These are phyloP conservation scores for Scrobipalpa costella DNA, from an alignment of 2,888 invertebrate species.

Conservation along the genomic window DNA sequence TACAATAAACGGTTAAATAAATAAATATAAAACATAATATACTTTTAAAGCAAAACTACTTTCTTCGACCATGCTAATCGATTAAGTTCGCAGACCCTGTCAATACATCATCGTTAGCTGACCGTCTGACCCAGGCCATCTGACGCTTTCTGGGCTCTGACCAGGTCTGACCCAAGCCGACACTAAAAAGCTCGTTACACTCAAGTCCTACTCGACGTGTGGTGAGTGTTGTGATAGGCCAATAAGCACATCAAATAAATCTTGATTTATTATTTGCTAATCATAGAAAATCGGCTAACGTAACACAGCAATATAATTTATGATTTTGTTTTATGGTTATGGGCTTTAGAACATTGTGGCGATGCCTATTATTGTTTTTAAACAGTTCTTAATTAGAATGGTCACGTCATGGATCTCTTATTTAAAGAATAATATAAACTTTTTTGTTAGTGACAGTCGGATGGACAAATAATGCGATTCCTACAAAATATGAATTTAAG, in stretches of 20 bases:
- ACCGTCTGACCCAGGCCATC: slow-evolving; percentile 53
- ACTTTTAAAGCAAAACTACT: background rate
- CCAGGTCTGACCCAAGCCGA: background rate
- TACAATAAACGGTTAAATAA: too few species aligned
- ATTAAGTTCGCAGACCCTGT: slow-evolving; percentile 32
- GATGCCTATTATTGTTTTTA: too few species aligned
- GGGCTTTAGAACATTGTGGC: too few species aligned
- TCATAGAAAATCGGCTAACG: background rate
- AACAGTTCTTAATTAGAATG: too few species aligned
- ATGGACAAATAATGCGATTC: too few species aligned
- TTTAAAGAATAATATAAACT: too few species aligned
- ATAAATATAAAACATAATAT: background rate
- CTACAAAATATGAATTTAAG: too few species aligned
- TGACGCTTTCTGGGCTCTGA: background rate
- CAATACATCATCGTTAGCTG: slow-evolving; percentile 56
- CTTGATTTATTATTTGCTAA: background rate
- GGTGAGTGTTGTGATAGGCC: slow-evolving; percentile 4
- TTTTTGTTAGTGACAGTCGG: too few species aligned
- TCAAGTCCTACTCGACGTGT: background rate
- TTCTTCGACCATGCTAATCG: slow-evolving; percentile 9
- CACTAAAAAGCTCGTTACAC: background rate
- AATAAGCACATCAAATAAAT: background rate
- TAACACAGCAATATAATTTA: background rate
- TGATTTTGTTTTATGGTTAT: background rate
- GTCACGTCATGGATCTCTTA: too few species aligned